A percentile compares a stretch with the other conserved stretches of the same genome.
Conservation (phyloP, 2,797 vertebrate genomes). For the Chanos chanos region DNA sequence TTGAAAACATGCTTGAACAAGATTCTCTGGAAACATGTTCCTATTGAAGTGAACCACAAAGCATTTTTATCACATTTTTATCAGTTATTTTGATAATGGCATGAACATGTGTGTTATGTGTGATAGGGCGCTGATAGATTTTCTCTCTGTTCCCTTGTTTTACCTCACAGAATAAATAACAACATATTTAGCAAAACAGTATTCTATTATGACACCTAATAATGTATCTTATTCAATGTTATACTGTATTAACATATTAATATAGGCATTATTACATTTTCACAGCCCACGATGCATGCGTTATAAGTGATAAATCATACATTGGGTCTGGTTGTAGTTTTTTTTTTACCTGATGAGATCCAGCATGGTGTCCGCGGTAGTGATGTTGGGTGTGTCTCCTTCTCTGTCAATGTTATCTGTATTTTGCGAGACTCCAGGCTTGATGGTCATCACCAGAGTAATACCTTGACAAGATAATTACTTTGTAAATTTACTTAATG, state of each 20-base stretch:
- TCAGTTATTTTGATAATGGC: background rate
- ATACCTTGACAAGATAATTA: constrained; percentile 72
- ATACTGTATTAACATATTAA: background rate
- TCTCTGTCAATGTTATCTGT: constrained; percentile 81
- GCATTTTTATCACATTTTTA: background rate
- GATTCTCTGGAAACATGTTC: constrained; percentile 98
- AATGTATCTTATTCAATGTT: background rate
- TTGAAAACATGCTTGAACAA: constrained; percentile 97
- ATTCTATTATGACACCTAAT: background rate
- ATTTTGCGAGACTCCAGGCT: constrained; percentile 87
- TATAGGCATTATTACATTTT: no score
- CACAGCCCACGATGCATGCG: no score
- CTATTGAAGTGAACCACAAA: constrained; percentile 66
- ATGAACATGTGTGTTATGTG: no score
- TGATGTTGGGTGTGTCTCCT: constrained; percentile 86
- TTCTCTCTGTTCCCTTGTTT: no score
- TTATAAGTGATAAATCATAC: no score
- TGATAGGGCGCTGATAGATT: no score
- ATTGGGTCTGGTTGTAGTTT: no score
- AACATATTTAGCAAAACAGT: no score
- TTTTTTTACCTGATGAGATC: constrained; percentile 91
- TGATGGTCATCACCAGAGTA: constrained; percentile 88
- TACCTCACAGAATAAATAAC: no score
- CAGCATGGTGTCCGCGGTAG: constrained; percentile 88
- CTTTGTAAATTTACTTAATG: background rate